Evolutionary conservation across 2,113 vertebrate genomes (phyloP), one percentile per base, ranked within the genome.

Genomic region (Actenoides hombroni): DNA sequence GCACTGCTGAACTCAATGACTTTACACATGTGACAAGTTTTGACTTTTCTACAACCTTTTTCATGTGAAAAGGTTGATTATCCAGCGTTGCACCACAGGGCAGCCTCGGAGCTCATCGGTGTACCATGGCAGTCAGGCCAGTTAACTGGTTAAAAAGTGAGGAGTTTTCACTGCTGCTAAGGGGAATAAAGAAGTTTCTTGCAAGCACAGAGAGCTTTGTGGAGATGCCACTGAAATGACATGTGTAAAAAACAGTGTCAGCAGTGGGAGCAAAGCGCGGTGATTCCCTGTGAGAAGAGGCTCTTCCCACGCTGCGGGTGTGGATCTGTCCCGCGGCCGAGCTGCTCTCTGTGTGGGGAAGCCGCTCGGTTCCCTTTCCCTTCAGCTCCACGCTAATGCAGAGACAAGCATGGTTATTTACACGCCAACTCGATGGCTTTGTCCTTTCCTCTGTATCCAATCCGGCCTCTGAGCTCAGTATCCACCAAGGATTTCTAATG

Each of bases 101-200:
- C 81, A 79, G 42, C 53, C 71, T 21, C 2, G 1, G 31, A 18
- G 16, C 9, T 2, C 1, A 0, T 0, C 1, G 46, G 29, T 3
- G 65, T 1, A 29, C 61, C 35, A 4, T 16, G 18, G 77, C 81
- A 10, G 24, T 3, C 5, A 2, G 31, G 46, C 28, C 79, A 16
- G 53, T 1, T 16, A 42, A 13, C 35, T 40, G 26, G 20, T 35
- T 74, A 39, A 42, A 46, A 77, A 48, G 26, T 6, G 21, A 69
- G 68, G 59, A 67, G 25, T 40, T 77, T 42, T 49, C 51, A n/a
- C 42, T 61, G n/a, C 67, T 81, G 13, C n/a, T 33, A 46, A 86
- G 26, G 33, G 10, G 11, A 42, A 39, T 59, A 49, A 28, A 9
- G 67, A 51, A 77, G 37, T 7, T 71, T 39, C 24, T 69, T 81